phyloP scores from a whole-genome alignment of 2,888 invertebrate species.

The Tipula unca region DNA sequence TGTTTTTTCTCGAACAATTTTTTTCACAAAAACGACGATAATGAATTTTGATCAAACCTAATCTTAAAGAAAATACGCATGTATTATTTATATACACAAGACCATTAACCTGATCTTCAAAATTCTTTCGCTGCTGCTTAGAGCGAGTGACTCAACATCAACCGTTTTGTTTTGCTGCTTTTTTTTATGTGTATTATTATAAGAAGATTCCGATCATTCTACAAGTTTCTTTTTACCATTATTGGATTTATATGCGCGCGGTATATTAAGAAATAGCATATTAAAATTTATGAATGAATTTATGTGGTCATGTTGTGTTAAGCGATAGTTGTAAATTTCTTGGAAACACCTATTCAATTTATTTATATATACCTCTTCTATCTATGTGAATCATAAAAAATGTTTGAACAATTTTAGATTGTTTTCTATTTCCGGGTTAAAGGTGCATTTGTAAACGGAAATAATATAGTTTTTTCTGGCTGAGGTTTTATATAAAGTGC shows the following conservation, averaged over 20 bases:
- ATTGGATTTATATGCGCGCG: background rate
- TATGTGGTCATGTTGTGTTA: background rate
- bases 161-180: background rate
- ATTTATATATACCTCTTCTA: background rate
- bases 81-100: background rate
- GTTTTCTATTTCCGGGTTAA: background rate
- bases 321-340: constrained; percentile 3
- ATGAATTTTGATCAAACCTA: background rate
- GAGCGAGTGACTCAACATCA: background rate
- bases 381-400: background rate
- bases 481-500: background rate
- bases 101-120: background rate
- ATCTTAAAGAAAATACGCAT: background rate
- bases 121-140: background rate
- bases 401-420: background rate
- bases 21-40: background rate
- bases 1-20: background rate
- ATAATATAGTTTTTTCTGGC: background rate
- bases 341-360: background rate
- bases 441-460: background rate
- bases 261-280: background rate
- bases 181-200: background rate
- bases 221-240: background rate
- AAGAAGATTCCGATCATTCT: background rate
- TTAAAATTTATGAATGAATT: background rate